phyloP scores from a whole-genome alignment of 2,113 vertebrate species.

The Crypturellus undulatus region DNA sequence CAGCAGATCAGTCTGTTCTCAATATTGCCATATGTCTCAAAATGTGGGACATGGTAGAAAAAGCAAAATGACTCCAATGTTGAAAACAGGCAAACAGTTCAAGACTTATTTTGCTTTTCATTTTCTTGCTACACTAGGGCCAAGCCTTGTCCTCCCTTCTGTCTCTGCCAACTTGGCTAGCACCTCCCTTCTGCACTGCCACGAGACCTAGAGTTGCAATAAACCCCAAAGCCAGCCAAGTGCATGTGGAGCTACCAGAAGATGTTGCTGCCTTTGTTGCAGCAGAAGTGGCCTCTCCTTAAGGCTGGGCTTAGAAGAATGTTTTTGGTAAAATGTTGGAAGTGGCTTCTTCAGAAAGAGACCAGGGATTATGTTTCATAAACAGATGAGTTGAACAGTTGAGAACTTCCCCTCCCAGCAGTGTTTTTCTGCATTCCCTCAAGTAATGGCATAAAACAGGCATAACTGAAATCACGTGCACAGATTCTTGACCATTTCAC shows the following conservation, averaged over 20 bases:
- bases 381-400: neutral
- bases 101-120: neutral
- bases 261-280: neutral
- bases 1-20: neutral
- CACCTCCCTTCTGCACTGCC: neutral
- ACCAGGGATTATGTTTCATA: neutral
- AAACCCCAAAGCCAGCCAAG: neutral
- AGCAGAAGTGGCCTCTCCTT: neutral
- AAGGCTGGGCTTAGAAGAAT: conserved; percentile 13
- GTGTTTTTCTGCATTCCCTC: neutral
- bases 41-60: neutral
- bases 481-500: neutral
- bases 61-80: neutral
- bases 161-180: neutral
- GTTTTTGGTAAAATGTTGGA: neutral
- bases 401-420: neutral
- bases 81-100: neutral
- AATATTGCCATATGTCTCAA: neutral
- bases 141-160: neutral
- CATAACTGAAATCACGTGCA: neutral
- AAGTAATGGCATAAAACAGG: neutral
- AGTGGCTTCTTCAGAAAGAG: neutral
- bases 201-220: neutral
- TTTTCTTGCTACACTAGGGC: neutral
- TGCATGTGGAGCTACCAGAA: neutral